Base-by-base conservation (phyloP, 2,888 invertebrate genomes). In the Dione vanillae region DNA sequence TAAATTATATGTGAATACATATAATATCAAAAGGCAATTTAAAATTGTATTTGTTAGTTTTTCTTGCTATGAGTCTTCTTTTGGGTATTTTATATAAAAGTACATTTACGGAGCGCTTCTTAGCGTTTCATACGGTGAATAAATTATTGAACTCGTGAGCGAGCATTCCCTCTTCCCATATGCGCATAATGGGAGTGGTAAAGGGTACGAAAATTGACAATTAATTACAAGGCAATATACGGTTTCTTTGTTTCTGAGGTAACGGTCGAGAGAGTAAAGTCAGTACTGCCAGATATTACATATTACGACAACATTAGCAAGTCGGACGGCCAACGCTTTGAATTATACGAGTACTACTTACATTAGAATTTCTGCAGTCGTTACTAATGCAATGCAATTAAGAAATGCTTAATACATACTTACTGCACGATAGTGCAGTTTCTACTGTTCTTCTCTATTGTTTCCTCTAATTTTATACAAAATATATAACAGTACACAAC, bases 151-250 rank as follows among this genome's bases (percentile, higher is more conserved):
- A 77, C 73, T 69, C 70, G 66, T 73, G 72, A 69, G 71, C 74
- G 64, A 71, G 65, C 40, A 69, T 75, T 58, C 70, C 54, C 66
- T 71, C 67, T 69, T 69, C 69, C 71, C 74, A 74, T 76, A 73
- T 76, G 74, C 71, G 69, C 75, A 70, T 75, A 75, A 76, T 74
- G 71, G 74, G 70, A 74, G 70, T 54, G 68, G 73, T 70, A 71
- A 74, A 77, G 74, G 76, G 69, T 72, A 72, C 51, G 75, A 73
- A 75, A 77, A 78, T 76, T 76, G 72, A 69, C 76, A 75, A 78
- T 74, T 76, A 78, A 78, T 76, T 74, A 69, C 59, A 72, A 72
- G 71, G 67, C 76, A 65, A 61, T 65, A 67, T 73, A 72, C 68
- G 64, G 74, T 70, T 72, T 62, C 66, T 74, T 75, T 74, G 27